phyloP scores from a whole-genome alignment of 1,140 invertebrate species.

The Drosophila insularis region DNA sequence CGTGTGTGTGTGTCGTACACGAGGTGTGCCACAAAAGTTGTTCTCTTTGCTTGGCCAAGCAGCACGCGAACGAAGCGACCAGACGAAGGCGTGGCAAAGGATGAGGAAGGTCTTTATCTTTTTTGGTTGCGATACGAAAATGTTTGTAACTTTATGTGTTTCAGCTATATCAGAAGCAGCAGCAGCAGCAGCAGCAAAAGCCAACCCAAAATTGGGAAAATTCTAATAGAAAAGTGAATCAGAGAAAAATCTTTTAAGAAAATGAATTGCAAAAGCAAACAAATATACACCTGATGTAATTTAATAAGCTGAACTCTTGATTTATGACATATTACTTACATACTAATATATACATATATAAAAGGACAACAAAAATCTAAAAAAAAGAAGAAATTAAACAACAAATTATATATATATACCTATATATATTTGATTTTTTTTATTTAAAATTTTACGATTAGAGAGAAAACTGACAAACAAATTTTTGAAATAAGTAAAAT shows the following conservation, averaged over 20 bases:
- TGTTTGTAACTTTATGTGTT: neutral
- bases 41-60: conserved; percentile 16
- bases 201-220: neutral
- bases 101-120: neutral
- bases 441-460: conserved; percentile 28
- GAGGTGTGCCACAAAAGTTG: conserved; percentile 10
- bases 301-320: conserved; percentile 62
- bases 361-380: neutral
- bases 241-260: conserved; percentile 13
- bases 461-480: conserved; percentile 38
- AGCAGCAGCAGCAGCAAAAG: neutral
- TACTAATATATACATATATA: conserved; percentile 17
- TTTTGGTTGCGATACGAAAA: neutral
- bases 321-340: conserved; percentile 59
- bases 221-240: conserved; percentile 35
- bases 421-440: conserved; percentile 28
- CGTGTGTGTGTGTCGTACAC: conserved; percentile 20
- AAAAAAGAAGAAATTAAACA: neutral
- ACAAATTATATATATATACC: conserved; percentile 16
- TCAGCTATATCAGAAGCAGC: neutral
- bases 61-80: neutral
- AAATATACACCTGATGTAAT: conserved; percentile 72
- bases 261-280: conserved; percentile 25
- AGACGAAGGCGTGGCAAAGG: conserved; percentile 3
- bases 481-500: conserved; percentile 44